phyloP scores from a whole-genome alignment of 2,888 invertebrate genomes.

The Mimachlamys varia region DNA sequence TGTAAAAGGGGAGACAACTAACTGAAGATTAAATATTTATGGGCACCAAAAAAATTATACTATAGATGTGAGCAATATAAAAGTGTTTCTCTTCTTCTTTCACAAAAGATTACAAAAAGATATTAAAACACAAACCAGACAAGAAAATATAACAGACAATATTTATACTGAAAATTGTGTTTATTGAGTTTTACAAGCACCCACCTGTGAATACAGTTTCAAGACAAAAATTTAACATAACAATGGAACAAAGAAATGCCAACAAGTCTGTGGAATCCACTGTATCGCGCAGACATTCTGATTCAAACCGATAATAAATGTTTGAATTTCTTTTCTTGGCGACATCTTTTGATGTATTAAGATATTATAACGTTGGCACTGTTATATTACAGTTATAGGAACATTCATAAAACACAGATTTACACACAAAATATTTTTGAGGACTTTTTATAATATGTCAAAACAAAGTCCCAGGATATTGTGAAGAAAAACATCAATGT shows the following conservation, averaged over 20 bases:
- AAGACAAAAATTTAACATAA: slow-evolving; percentile 34
- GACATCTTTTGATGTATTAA: not conserved
- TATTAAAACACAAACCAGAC: too few relatives aligned
- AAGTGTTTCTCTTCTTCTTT: too few relatives aligned
- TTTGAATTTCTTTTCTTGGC: not conserved
- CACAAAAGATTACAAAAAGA: too few relatives aligned
- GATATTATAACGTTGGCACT: slow-evolving; percentile 5
- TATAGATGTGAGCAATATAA: too few relatives aligned
- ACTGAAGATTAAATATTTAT: too few relatives aligned
- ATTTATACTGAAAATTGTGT: slow-evolving; percentile 19
- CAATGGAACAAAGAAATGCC: slow-evolving; percentile 22
- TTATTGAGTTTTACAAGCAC: slow-evolving; percentile 36
- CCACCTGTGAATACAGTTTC: slow-evolving; percentile 33
- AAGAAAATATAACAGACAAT: not conserved
- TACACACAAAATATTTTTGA: slow-evolving; percentile 5
- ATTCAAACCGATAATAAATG: not conserved
- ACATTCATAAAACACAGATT: not conserved
- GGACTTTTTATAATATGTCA: slow-evolving; percentile 17
- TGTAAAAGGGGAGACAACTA: too few relatives aligned
- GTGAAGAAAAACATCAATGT: not conserved
- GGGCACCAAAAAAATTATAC: too few relatives aligned
- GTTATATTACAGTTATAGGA: not conserved
- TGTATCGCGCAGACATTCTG: not conserved
- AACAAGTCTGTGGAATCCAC: not conserved
- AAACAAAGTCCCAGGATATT: not conserved